Evolutionary conservation across 2,888 invertebrate species (phyloP).

Genomic region (Archips xylosteana): DNA sequence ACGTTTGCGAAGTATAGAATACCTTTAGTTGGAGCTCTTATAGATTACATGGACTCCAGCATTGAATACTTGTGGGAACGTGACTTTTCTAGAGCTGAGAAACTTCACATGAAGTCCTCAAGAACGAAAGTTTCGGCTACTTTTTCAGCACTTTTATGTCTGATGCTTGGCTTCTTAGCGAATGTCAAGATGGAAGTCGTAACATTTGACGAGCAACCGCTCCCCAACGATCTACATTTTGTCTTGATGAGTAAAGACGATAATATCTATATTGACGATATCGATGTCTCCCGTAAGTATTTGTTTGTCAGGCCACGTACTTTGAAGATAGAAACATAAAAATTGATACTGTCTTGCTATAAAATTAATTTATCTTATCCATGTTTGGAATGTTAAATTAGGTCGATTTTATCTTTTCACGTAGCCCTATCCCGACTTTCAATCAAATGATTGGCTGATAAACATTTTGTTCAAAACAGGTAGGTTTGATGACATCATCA

Average conservation of each 20-base stretch:
- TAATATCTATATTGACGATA: conserved; percentile 75
- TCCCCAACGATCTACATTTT: conserved; percentile 71
- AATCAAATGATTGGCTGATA: conserved; percentile 83
- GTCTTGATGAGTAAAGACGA: conserved; percentile 74
- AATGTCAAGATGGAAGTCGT: conserved; percentile 78
- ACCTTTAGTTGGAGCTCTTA: conserved; percentile 69
- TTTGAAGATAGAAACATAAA: neutral
- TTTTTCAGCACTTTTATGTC: conserved; percentile 66
- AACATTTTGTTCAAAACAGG: conserved; percentile 49
- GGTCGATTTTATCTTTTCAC: neutral
- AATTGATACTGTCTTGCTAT: neutral
- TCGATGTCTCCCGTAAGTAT: conserved; percentile 73
- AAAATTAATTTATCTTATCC: neutral
- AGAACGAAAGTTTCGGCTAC: conserved; percentile 62
- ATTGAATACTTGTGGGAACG: conserved; percentile 59
- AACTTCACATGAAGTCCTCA: conserved; percentile 57
- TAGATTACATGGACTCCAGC: conserved; percentile 73
- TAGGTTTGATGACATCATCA: too few species aligned
- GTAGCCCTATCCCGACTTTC: neutral
- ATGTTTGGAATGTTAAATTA: neutral
- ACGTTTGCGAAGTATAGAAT: conserved; percentile 68
- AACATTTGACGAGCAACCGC: conserved; percentile 64
- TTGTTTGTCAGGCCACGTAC: neutral
- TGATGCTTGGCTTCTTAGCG: conserved; percentile 65
- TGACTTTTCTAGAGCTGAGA: conserved; percentile 64